Base-by-base conservation (phyloP, 2,888 invertebrate species). In the Parnassius orleans region DNA sequence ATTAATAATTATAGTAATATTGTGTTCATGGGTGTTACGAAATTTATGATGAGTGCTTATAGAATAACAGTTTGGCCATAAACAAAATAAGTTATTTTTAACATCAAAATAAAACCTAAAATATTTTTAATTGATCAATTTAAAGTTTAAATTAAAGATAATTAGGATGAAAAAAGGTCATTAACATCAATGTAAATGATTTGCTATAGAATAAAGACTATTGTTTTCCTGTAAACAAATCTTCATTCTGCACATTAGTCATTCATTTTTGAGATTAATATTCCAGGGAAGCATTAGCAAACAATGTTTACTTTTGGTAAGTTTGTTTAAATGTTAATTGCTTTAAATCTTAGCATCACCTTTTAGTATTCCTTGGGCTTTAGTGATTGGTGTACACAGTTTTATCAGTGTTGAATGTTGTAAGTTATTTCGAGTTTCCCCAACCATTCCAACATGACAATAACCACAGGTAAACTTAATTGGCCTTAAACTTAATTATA, bases 211-310 rank as follows among this genome's bases (percentile, higher is more conserved):
- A 58, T 66, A 57, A 50, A 50, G 44, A 56, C 65, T 65, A 52
- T 67, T 66, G 62, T 69, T 71, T 66, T 70, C 66, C 68, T 67
- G 63, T 64, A 57, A 67, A 67, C 59, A 59, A 47, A 52, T 24
- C 19, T 50, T 10, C 24, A 58, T 68, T 63, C 62, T 66, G 63
- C 53, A 72, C 53, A 72, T 81, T 80, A 83, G 68, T 83, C 81
- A 82, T 63, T 44, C 14, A 54, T 59, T 41, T 47, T 44, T 44
- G 55, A 73, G 72, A 14, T 48, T 48, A 48, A 74, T 75, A 76
- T 80, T 77, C 73, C 56, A 59, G 58, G 66, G 73, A 72, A 69
- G 70, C 72, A 72, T 79, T 76, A 74, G 72, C 73, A 75, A 77
- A 78, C 75, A 66, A 47, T 66, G 68, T 70, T 70, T 69, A 63